phyloP scores from a whole-genome alignment of 2,113 vertebrate genomes.

The Jaculus jaculus region DNA sequence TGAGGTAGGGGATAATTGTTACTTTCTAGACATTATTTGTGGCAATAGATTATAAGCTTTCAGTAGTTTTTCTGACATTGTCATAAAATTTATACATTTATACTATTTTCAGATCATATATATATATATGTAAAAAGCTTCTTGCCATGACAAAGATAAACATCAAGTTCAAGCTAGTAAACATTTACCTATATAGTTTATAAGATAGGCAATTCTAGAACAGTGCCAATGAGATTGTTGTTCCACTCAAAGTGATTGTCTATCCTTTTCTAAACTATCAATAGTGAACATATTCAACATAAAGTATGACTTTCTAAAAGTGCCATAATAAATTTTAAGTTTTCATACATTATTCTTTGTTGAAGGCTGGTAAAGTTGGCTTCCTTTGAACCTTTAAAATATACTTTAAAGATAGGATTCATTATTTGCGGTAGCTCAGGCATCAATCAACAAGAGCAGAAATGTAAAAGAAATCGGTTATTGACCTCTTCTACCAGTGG shows the following conservation, averaged over 20 bases:
- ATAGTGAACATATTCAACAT: conserved; percentile 32
- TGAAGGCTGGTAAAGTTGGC: conserved; percentile 37
- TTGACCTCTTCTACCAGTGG: neutral
- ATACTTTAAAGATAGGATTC: conserved; percentile 53
- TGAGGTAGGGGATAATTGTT: neutral
- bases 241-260: conserved; percentile 49
- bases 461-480: conserved; percentile 50
- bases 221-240: neutral
- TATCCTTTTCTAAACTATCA: conserved; percentile 48
- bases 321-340: conserved; percentile 57
- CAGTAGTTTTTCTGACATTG: neutral
- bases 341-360: conserved; percentile 64
- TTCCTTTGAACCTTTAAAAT: conserved; percentile 55
- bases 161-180: neutral
- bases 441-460: conserved; percentile 51
- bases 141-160: neutral
- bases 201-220: neutral
- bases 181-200: neutral
- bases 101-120: neutral
- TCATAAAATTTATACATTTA: conserved; percentile 8
- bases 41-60: neutral
- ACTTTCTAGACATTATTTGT: neutral
- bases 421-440: conserved; percentile 58
- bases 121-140: neutral
- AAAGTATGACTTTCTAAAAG: conserved; percentile 35